Evolutionary conservation across 1,140 invertebrate genomes (phyloP).

Genomic region (Adelges cooleyi): DNA sequence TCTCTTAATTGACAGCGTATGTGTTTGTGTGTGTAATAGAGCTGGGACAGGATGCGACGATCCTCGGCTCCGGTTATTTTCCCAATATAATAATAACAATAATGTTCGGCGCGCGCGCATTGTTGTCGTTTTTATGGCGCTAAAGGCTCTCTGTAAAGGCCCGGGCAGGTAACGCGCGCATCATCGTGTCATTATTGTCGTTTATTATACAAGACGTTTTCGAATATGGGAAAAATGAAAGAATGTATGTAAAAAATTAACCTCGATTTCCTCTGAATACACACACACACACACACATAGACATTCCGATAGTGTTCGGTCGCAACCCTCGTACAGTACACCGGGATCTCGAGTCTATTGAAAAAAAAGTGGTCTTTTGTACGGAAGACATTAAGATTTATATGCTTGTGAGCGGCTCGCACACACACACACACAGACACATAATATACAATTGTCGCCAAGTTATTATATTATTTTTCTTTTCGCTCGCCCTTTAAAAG

Average conservation of each 20-base stretch:
- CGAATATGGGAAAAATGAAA: background rate
- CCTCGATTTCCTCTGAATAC: constrained; percentile 24
- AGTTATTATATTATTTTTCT: constrained; percentile 19
- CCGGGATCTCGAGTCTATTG: constrained; percentile 6
- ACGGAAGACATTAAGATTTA: constrained; percentile 25
- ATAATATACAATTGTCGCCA: constrained; percentile 25
- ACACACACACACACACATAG: too few species aligned
- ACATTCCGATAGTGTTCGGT: background rate
- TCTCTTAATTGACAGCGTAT: too few species aligned
- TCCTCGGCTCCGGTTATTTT: too few species aligned
- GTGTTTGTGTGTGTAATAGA: too few species aligned
- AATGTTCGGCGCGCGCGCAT: background rate
- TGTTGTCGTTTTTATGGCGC: constrained; percentile 17
- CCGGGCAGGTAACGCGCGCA: background rate
- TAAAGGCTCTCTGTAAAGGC: constrained; percentile 9
- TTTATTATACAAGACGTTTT: background rate
- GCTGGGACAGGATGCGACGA: too few species aligned
- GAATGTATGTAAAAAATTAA: constrained; percentile 15
- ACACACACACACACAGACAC: background rate
- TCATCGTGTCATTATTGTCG: too few species aligned
- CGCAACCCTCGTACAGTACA: background rate
- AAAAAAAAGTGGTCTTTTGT: constrained; percentile 16
- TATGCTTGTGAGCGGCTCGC: background rate
- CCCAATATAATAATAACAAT: too few species aligned
- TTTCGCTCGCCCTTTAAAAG: background rate